phyloP scores from a whole-genome alignment of 1,140 invertebrate species.

The Phymorhynchus buccinoides region DNA sequence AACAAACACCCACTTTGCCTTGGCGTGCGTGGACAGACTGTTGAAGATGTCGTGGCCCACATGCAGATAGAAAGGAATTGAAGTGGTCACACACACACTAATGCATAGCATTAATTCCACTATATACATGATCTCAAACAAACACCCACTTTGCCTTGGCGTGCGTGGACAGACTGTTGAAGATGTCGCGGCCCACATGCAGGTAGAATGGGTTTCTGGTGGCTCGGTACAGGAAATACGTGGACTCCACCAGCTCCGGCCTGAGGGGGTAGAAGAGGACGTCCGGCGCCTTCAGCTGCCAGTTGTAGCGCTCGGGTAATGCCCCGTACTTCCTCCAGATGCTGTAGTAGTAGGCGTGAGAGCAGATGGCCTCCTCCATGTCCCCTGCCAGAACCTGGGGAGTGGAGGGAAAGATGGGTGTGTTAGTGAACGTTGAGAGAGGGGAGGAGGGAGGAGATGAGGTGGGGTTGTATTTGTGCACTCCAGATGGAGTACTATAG shows the following conservation, averaged over 20 bases:
- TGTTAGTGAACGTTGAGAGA: too few relatives aligned
- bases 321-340: slow-evolving; percentile 81
- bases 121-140: too few relatives aligned
- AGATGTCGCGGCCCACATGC: slow-evolving; percentile 80
- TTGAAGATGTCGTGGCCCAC: slow-evolving; percentile 80
- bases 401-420: background rate
- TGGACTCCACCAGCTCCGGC: slow-evolving; percentile 82
- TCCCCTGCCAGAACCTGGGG: slow-evolving; percentile 80
- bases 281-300: slow-evolving; percentile 79
- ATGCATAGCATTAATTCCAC: too few relatives aligned
- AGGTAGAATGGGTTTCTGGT: slow-evolving; percentile 84
- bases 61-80: slow-evolving; percentile 83
- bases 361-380: slow-evolving; percentile 83
- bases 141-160: slow-evolving; percentile 76
- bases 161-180: slow-evolving; percentile 78
- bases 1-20: slow-evolving; percentile 75
- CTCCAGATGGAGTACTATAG: too few relatives aligned
- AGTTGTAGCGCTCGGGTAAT: slow-evolving; percentile 82
- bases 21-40: slow-evolving; percentile 78
- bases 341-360: slow-evolving; percentile 80
- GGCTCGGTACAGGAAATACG: slow-evolving; percentile 82
- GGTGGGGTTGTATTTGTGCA: too few relatives aligned
- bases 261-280: slow-evolving; percentile 81
- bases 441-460: too few relatives aligned
- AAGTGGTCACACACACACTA: too few relatives aligned